phyloP scores from a whole-genome alignment of 35 echinoderm and acorn worm genomes.

The Heliocidaris erythrogramma region DNA sequence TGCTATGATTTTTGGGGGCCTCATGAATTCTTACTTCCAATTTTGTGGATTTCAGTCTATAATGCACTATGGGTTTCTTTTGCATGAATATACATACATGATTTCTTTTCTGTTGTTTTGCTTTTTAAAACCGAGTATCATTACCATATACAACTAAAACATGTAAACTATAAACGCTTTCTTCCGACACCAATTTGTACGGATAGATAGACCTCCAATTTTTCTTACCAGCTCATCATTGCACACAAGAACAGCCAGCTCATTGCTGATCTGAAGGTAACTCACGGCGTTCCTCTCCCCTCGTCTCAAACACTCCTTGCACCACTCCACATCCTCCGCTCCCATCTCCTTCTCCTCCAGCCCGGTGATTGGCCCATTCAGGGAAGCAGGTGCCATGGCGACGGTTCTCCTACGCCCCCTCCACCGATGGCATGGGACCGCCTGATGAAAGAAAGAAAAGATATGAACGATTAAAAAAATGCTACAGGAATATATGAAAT shows the following conservation, averaged over 20 bases:
- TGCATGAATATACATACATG: too few relatives aligned
- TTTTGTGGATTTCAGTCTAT: too few relatives aligned
- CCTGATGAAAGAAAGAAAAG: background rate
- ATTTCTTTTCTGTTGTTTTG: too few relatives aligned
- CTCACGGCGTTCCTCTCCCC: constrained; percentile 35
- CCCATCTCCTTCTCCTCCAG: constrained; percentile 6
- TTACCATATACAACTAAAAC: too few relatives aligned
- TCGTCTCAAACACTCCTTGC: constrained; percentile 20
- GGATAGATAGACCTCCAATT: background rate
- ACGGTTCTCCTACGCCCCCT: background rate
- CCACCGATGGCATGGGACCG: background rate
- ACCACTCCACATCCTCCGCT: constrained; percentile 53
- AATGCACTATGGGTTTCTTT: too few relatives aligned
- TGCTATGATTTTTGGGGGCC: too few relatives aligned
- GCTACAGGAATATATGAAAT: background rate
- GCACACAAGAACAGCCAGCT: constrained; percentile 55
- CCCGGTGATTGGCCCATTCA: background rate
- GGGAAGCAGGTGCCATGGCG: constrained; percentile 27
- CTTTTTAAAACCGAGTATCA: too few relatives aligned
- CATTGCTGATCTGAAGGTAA: constrained; percentile 54
- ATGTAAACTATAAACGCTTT: background rate
- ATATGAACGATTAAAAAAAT: background rate
- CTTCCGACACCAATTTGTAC: background rate
- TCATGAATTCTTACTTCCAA: too few relatives aligned
- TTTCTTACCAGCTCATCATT: constrained; percentile 52